phyloP scores from a whole-genome alignment of 2,113 vertebrate genomes.

The Sprattus sprattus region DNA sequence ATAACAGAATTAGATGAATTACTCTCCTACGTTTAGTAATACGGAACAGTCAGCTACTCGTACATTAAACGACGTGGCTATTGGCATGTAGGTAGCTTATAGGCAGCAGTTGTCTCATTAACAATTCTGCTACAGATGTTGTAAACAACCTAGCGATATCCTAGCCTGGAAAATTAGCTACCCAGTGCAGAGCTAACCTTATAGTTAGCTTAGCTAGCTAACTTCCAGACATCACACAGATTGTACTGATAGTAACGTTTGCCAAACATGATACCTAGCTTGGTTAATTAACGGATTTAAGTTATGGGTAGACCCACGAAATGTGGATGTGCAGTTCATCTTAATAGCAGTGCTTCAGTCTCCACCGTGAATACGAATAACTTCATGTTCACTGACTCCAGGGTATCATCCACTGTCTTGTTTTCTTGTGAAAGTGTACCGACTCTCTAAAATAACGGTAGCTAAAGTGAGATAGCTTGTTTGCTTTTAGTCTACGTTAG shows the following conservation, averaged over 20 bases:
- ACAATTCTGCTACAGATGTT: constrained; percentile 3
- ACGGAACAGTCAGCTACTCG: background rate
- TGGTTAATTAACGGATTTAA: background rate
- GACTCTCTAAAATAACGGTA: background rate
- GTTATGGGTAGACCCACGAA: background rate
- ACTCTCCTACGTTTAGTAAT: background rate
- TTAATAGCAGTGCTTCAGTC: too few relatives aligned
- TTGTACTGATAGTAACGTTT: background rate
- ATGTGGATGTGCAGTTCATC: background rate
- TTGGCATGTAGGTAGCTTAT: too few relatives aligned
- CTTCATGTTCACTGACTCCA: background rate
- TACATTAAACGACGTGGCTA: too few relatives aligned
- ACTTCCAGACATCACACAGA: background rate
- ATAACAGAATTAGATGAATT: background rate
- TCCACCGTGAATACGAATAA: background rate
- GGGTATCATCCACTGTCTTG: background rate
- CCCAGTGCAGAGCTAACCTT: background rate
- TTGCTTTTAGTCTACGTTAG: background rate
- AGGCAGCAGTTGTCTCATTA: background rate
- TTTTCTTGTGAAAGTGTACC: background rate
- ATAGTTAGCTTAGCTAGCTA: background rate
- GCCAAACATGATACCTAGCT: background rate
- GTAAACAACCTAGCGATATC: background rate
- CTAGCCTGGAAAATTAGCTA: background rate
- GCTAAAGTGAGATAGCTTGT: background rate